These are phyloP conservation scores for Rhodinocichla rosea DNA, from an alignment of 2,113 vertebrate species.

Conservation along the genomic window DNA sequence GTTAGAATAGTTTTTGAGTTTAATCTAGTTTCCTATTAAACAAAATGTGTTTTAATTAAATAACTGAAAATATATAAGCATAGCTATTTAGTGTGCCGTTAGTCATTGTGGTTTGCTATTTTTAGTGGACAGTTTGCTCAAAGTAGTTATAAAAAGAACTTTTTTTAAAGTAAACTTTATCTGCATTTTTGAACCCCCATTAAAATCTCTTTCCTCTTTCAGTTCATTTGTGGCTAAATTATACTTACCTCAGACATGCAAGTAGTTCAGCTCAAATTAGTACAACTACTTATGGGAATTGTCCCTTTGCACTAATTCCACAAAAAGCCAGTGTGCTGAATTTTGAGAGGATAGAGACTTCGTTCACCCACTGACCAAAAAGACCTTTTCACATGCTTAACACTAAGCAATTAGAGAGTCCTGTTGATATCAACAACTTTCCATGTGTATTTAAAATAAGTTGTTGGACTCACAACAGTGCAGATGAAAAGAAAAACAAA, in stretches of 20 bases:
- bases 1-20: slow-evolving; percentile 1
- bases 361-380: background rate
- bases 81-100: slow-evolving; percentile 16
- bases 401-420: background rate
- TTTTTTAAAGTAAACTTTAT: background rate
- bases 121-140: slow-evolving; percentile 8
- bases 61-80: slow-evolving; percentile 13
- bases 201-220: background rate
- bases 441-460: background rate
- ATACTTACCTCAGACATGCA: background rate
- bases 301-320: background rate
- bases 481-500: background rate
- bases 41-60: slow-evolving; percentile 1
- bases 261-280: background rate
- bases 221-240: background rate
- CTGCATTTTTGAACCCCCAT: background rate
- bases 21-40: slow-evolving; percentile 3
- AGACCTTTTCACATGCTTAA: background rate
- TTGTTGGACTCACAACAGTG: background rate
- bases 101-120: background rate
- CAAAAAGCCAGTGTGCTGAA: background rate
- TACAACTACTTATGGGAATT: background rate
- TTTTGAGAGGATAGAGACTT: background rate
- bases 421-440: background rate
- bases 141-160: slow-evolving; percentile 14